Evolutionary conservation across 2,797 vertebrate genomes (phyloP).

Genomic region (Channallabes apus): DNA sequence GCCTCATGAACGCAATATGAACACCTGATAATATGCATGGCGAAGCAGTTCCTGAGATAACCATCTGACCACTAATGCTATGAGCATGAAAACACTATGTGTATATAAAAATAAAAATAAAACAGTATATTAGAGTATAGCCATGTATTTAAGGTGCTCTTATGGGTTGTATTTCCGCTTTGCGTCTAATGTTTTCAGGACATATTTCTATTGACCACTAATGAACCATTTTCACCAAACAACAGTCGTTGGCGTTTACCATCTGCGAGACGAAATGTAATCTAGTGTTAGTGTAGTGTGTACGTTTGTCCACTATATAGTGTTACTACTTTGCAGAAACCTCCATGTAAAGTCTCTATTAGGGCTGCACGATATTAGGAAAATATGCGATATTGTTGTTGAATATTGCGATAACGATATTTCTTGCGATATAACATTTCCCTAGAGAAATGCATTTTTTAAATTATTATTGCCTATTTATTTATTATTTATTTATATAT

Average conservation of each 20-base stretch:
- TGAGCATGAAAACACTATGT: not conserved
- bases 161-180: not conserved
- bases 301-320: not conserved
- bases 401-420: no score
- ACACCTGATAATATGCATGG: constrained; percentile 5
- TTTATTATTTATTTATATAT: no score
- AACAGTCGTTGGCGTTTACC: not conserved
- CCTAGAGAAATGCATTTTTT: no score
- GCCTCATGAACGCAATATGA: constrained; percentile 16
- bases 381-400: no score
- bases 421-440: no score
- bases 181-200: not conserved
- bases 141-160: not conserved
- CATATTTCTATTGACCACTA: constrained; percentile 36
- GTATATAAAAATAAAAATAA: not conserved
- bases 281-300: not conserved
- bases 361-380: no score
- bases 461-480: no score
- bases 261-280: not conserved
- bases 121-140: not conserved
- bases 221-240: constrained; percentile 20
- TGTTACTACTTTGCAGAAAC: not conserved
- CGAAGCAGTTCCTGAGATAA: constrained; percentile 4
- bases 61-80: not conserved
- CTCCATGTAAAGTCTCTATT: not conserved